phyloP scores from a whole-genome alignment of 2,113 vertebrate species.

The Ophthalmolycus amberensis region DNA sequence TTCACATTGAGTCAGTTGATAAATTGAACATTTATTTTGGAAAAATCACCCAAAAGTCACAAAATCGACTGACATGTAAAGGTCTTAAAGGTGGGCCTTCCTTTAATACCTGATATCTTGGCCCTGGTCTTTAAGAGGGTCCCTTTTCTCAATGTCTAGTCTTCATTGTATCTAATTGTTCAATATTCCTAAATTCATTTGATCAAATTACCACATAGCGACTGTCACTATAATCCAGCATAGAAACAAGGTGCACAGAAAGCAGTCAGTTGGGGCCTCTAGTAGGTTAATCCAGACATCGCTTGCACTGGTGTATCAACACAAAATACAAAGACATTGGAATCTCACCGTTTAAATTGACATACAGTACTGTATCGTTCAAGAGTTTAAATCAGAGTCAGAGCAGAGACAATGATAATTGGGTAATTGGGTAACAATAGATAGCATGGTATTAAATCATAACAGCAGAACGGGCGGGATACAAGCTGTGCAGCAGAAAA shows the following conservation, averaged over 20 bases:
- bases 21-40: background rate
- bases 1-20: background rate
- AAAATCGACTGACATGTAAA: background rate
- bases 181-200: background rate
- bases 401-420: slow-evolving; percentile 36
- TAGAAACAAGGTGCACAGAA: background rate
- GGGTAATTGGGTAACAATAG: slow-evolving; percentile 54
- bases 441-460: slow-evolving; percentile 36
- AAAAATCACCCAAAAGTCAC: background rate
- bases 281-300: background rate
- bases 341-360: background rate
- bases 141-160: background rate
- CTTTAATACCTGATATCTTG: background rate
- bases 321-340: background rate
- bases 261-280: background rate
- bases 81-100: background rate
- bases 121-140: background rate
- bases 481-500: slow-evolving; percentile 15
- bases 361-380: background rate
- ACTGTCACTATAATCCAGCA: background rate
- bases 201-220: background rate
- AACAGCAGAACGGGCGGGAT: slow-evolving; percentile 6
- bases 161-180: background rate
- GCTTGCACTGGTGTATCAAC: background rate
- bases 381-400: slow-evolving; percentile 15